Evolutionary conservation across 2,888 invertebrate species (phyloP), one percentile per base, ranked within the genome.

Genomic region (Luperina testacea): DNA sequence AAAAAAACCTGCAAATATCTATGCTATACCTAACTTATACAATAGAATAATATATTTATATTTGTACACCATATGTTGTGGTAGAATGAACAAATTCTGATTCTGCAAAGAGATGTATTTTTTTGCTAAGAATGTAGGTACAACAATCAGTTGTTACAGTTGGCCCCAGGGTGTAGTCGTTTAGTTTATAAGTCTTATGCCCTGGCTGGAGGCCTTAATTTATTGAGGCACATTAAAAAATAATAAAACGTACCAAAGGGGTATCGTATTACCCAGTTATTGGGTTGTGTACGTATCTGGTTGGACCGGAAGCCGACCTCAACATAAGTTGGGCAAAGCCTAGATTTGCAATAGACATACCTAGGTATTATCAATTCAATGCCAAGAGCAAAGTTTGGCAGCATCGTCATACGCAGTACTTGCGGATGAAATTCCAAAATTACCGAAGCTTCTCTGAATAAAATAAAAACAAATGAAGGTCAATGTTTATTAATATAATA

Each of bases 401-500:
- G 15, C 15, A 7, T 61, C n/a, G 15, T n/a, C 61, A 61, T 27
- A 61, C n/a, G 15, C 27, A 61, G 45, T 45, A 48, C 4, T n/a
- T 45, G 42, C 17, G 4, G 17, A 67, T 17, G 9, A 67, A 67
- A 9, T n/a, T n/a, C 15, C 1, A 48, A 42, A 42, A n/a, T 8
- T 2, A 42, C 65, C 65, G 38, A 65, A 65, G 15, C 24, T 38
- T 38, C 45, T 38, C 13, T 57, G 9, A 76, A 53, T 63, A 32
- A 65, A 65, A 72, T 48, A 27, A 72, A 48, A 63, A 11, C 9
- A 4, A 78, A 72, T 27, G 3, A 27, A 59, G 51, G 38, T 20
- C 53, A 82, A 71, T 48, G 5, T 70, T 63, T 68, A 27, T 78
- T 48, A 20, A 51, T 74, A 59, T 24, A 24, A 59, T 71, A 74